Evolutionary conservation across 35 echinoderm and acorn worm species (phyloP), one percentile per base, ranked within the genome.

Genomic region (Ophioderma brevispina): DNA sequence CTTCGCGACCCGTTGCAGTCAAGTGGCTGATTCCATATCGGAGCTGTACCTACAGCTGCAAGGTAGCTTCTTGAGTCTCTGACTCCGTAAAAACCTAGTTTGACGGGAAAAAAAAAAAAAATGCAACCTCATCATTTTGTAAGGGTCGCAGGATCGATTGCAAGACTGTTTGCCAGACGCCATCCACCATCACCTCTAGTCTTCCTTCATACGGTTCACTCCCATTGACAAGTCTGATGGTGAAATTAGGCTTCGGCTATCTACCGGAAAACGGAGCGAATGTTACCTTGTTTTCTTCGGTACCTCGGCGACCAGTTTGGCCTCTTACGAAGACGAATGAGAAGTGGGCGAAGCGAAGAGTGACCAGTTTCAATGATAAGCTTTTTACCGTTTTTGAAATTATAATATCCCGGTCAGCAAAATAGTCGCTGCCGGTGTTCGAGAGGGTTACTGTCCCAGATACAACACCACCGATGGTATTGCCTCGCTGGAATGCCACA

Each of bases 161-260:
- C 91, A 92, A n/a, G 1, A 92, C 59, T 32, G 78, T 88, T 4
- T 84, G 76, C 91, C 91, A 92, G 28, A 10, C 39, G 21, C 79
- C 91, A 32, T 77, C 64, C 46, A 87, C 23, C 10, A 92, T 36
- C 25, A 92, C 52, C 83, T 92, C 84, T 15, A 88, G 35, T 5
- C 85, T 78, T 18, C 91, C 91, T 41, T 86, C 84, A 21, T 56
- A 37, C 28, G 34, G 38, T 6, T 11, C 41, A 31, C 11, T 42
- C 0, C 80, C 80, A 31, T n/a, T 23, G 23, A 82, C 38, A 2
- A 82, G 80, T 41, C 80, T 18, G 1, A 70, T 25, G 10, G 59
- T 70, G 2, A 3, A 8, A 25, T 70, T 46, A 8, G n/a, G 41
- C 17, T 17, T 17, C 6, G 1, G 59, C 4, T 6, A 25, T 25